Percentiles rank a stretch among this genome's conserved stretches.
These are phyloP conservation scores for Ptilorrhoa leucosticta DNA, from an alignment of 2,113 vertebrate genomes.

Conservation along the genomic window DNA sequence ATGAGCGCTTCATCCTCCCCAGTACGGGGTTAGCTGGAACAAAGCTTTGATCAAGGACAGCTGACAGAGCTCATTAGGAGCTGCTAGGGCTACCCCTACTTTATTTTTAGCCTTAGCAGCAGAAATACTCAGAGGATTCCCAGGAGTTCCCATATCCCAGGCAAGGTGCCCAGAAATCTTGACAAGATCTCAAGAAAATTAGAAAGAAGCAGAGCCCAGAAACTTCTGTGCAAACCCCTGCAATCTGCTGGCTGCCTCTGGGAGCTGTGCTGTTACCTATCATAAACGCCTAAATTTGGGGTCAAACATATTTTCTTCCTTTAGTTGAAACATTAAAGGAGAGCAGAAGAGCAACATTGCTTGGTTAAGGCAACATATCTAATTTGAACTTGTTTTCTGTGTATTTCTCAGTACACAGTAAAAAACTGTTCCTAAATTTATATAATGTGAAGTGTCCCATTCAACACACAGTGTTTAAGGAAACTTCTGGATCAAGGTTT, in stretches of 20 bases:
- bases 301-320: not conserved
- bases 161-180: not conserved
- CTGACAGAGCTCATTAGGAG: not conserved
- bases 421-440: not conserved
- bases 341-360: not conserved
- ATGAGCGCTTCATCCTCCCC: not conserved
- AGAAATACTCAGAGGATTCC: not conserved
- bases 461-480: not conserved
- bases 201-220: not conserved
- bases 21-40: not conserved
- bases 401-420: not conserved
- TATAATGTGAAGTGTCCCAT: not conserved
- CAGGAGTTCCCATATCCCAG: not conserved
- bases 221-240: not conserved
- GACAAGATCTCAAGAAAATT: not conserved
- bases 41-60: not conserved
- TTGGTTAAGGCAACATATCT: not conserved
- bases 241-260: not conserved
- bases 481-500: not conserved
- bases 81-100: not conserved
- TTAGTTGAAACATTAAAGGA: not conserved
- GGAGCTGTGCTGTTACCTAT: not conserved
- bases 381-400: not conserved
- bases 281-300: not conserved
- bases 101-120: not conserved